Base-by-base conservation (phyloP, 2,113 vertebrate genomes). In the Arenaria interpres region DNA sequence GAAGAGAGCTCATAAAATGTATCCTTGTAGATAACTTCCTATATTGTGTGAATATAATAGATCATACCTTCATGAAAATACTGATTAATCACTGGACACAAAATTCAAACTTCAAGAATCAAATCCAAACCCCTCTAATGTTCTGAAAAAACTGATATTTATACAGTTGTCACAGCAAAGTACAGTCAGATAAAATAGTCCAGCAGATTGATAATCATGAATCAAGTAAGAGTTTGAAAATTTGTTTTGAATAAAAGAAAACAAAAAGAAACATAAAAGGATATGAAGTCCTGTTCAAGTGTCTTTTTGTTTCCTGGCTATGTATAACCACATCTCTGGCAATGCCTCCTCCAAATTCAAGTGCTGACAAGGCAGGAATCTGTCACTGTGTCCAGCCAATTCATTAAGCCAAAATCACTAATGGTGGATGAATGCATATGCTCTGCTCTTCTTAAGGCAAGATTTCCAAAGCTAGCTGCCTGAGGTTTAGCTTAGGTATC, bases 301-400 rank as follows among this genome's bases (percentile, higher is more conserved):
- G 6, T 32, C 27, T 53, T 85, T 83, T 75, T 85, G 9, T 57
- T 66, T 94, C 59, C 37, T 66, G 16, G 18, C 16, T 76, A 2
- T 19, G 56, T 43, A 30, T 33, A 92, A 81, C 30, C 28, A 57
- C 28, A 67, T 66, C 23, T 73, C 77, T 92, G 72, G 53, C 62
- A 83, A 67, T 37, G 30, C 3, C 4, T 89, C 6, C 56, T 81
- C 39, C 51, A 78, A 63, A 89, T 59, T 24, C 28, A 86, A 77
- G 63, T 91, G 93, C 90, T 96, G 90, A 96, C 71, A 80, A 90
- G 72, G 67, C 75, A 93, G 50, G 50, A 89, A 82, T 87, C 74
- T 10, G 3, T 76, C 80, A 69, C 45, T 57, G 9, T 57, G 39
- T 78, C 57, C 66, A 82, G 84, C 57, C 84, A 94, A 37, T 60